Percentiles rank a stretch among this genome's conserved stretches.
Conservation (phyloP, 2,888 invertebrate genomes). For the Teleogryllus oceanicus region DNA sequence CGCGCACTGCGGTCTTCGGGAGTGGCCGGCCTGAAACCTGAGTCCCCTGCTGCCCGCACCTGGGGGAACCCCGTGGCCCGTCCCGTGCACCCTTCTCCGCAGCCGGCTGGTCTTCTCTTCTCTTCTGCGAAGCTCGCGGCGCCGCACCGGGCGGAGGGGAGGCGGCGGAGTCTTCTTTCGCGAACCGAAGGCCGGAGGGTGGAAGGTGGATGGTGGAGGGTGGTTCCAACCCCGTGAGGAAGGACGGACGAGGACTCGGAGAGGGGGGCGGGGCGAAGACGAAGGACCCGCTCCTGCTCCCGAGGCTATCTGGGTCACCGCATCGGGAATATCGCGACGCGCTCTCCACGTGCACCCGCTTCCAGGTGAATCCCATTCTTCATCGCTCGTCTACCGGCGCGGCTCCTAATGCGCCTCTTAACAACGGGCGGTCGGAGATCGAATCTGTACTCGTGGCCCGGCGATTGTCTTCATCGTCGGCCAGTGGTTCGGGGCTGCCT, state of each 20-base stretch:
- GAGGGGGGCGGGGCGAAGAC: not conserved
- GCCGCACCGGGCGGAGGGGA: not conserved
- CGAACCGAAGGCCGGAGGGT: not conserved
- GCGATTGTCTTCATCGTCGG: too few species aligned
- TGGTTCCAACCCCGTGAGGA: not conserved
- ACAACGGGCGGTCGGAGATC: too few species aligned
- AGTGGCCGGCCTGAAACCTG: not conserved
- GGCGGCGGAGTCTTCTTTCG: not conserved
- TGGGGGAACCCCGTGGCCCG: not conserved
- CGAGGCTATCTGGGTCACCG: not conserved
- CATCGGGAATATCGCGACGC: not conserved
- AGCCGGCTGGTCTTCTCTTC: too few species aligned
- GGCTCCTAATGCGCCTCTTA: too few species aligned
- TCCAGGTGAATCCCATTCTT: too few species aligned
- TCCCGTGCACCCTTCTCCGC: not conserved
- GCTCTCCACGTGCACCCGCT: too few species aligned
- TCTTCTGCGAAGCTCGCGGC: too few species aligned
- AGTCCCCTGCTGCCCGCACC: not conserved
- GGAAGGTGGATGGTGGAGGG: not conserved
- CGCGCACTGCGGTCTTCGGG: not conserved
- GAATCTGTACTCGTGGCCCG: too few species aligned
- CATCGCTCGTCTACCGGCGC: too few species aligned
- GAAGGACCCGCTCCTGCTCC: too few species aligned
- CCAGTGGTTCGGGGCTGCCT: too few species aligned
- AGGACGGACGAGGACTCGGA: not conserved